Evolutionary conservation across 2,888 invertebrate genomes (phyloP).

Genomic region (Sesamia inferens): DNA sequence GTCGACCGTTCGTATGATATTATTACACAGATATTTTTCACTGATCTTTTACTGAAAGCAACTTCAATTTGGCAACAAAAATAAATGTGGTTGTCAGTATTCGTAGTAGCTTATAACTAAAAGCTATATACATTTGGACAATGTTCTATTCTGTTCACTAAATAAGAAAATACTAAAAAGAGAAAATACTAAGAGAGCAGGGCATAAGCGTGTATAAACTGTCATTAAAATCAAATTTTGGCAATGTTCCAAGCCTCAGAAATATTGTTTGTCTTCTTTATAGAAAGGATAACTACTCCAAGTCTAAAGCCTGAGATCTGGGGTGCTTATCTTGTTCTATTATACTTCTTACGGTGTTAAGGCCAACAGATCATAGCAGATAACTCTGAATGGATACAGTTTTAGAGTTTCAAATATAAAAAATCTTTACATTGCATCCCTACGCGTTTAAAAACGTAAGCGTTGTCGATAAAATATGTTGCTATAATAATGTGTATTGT

Average conservation of each 20-base stretch:
- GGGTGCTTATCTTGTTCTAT: slow-evolving; percentile 70
- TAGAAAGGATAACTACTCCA: slow-evolving; percentile 76
- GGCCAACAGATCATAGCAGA: slow-evolving; percentile 33
- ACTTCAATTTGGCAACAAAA: slow-evolving; percentile 31
- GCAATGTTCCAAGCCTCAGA: slow-evolving; percentile 82
- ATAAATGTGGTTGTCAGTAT: slow-evolving; percentile 13
- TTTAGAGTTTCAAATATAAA: slow-evolving; percentile 29
- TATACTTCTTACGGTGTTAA: slow-evolving; percentile 56
- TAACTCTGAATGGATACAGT: slow-evolving; percentile 26
- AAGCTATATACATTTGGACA: slow-evolving; percentile 31
- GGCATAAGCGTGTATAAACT: slow-evolving; percentile 84
- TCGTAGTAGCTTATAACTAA: slow-evolving; percentile 19
- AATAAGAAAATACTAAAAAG: slow-evolving; percentile 66
- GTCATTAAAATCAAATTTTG: slow-evolving; percentile 89
- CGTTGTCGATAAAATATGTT: slow-evolving; percentile 51
- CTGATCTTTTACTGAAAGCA: slow-evolving; percentile 24
- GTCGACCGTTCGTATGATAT: slow-evolving; percentile 11
- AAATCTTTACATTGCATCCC: slow-evolving; percentile 22
- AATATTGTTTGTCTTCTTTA: slow-evolving; percentile 85
- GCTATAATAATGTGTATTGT: slow-evolving; percentile 42
- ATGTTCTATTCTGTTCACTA: slow-evolving; percentile 56
- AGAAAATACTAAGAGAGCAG: slow-evolving; percentile 76
- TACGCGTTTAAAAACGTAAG: slow-evolving; percentile 30
- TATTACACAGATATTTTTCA: slow-evolving; percentile 30
- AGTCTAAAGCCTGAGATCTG: slow-evolving; percentile 69